Percentiles rank a stretch among this genome's conserved stretches.
phyloP scores from a whole-genome alignment of 2,113 vertebrate genomes.

The Amphilophus citrinellus region DNA sequence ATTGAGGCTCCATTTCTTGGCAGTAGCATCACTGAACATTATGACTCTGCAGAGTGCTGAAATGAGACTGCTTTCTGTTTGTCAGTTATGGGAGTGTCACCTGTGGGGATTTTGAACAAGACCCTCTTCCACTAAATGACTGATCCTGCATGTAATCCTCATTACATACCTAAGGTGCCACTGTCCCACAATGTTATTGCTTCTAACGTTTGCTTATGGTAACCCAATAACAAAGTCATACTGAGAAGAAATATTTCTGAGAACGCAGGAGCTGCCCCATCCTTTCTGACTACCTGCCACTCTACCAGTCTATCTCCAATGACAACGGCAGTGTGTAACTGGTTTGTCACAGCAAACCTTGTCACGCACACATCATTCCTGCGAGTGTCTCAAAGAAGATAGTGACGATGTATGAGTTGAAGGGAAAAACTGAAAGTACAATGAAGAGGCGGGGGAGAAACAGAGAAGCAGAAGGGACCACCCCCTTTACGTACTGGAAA shows the following conservation, averaged over 20 bases:
- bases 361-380: constrained; percentile 11
- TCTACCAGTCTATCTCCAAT: not conserved
- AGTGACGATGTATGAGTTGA: constrained; percentile 5
- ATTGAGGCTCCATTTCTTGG: constrained; percentile 10
- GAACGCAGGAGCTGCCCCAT: constrained; percentile 61
- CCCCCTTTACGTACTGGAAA: constrained; percentile 64
- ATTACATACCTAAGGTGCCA: constrained; percentile 8
- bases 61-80: constrained; percentile 53
- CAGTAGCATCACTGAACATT: constrained; percentile 17
- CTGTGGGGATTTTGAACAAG: constrained; percentile 65
- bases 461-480: constrained; percentile 43
- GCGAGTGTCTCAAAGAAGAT: constrained; percentile 11
- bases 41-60: constrained; percentile 53
- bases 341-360: not conserved
- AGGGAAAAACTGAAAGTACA: constrained; percentile 59
- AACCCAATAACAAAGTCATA: constrained; percentile 56
- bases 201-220: constrained; percentile 40
- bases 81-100: constrained; percentile 65
- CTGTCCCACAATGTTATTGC: constrained; percentile 20
- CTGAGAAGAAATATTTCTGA: constrained; percentile 40
- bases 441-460: constrained; percentile 72
- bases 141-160: constrained; percentile 33
- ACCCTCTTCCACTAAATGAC: constrained; percentile 67
- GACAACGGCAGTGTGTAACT: not conserved
- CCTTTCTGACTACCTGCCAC: not conserved